These are phyloP conservation scores for Montipora efflorescens DNA, from an alignment of 64 coral and sea anemone genomes.

Conservation along the genomic window DNA sequence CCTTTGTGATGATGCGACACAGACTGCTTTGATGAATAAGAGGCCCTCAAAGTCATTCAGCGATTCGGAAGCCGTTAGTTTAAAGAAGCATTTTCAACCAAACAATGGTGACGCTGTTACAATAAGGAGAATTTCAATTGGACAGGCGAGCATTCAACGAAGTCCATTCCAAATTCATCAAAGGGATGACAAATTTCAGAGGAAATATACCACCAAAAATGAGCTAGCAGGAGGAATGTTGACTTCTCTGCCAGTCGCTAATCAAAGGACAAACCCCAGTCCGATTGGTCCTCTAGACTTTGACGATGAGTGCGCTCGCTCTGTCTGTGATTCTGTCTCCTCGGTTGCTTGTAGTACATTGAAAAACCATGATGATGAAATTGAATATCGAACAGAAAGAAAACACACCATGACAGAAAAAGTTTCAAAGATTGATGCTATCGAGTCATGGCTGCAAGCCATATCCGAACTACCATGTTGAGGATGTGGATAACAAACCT, in stretches of 20 bases:
- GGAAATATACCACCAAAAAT: conserved; percentile 2
- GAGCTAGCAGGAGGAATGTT: background rate
- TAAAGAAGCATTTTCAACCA: background rate
- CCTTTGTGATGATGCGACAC: background rate
- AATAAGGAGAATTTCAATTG: background rate
- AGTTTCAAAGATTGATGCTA: background rate
- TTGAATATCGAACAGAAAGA: background rate
- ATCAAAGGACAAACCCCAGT: background rate
- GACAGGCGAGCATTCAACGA: background rate
- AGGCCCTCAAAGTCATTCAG: conserved; percentile 31
- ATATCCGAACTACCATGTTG: background rate
- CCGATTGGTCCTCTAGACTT: background rate
- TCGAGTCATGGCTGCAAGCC: background rate
- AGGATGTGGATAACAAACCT: too few relatives aligned
- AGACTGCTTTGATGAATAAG: background rate
- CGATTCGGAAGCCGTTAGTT: background rate
- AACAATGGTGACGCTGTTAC: background rate
- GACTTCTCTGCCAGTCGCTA: background rate
- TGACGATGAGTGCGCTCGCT: conserved; percentile 2
- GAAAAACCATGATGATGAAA: background rate
- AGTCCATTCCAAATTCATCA: background rate
- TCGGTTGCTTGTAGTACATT: conserved; percentile 17
- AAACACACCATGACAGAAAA: background rate
- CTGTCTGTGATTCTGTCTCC: conserved; percentile 23
- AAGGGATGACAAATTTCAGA: conserved; percentile 6